Evolutionary conservation across 2,113 vertebrate genomes (phyloP).

Genomic region (Muntiacus muntjak): DNA sequence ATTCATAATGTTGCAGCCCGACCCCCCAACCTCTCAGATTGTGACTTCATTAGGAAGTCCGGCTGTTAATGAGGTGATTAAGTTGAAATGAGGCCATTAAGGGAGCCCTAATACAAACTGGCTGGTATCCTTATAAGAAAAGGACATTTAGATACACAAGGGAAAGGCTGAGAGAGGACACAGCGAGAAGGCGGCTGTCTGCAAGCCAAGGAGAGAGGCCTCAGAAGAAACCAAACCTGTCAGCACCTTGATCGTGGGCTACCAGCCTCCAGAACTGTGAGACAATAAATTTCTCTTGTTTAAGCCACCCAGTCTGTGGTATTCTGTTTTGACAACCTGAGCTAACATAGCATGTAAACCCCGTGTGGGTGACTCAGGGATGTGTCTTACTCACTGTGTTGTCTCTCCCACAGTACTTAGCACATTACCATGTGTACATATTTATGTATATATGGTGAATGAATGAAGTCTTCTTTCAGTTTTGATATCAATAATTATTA

Average conservation of each 20-base stretch:
- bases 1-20: neutral
- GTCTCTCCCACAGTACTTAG: neutral
- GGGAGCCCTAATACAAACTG: neutral
- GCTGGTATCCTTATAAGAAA: neutral
- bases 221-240: neutral
- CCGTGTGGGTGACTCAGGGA: neutral
- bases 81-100: neutral
- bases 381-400: neutral
- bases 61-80: neutral
- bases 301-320: neutral
- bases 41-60: neutral
- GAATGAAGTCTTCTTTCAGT: neutral
- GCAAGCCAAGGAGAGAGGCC: neutral
- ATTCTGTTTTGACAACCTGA: neutral
- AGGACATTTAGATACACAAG: neutral
- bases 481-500: conserved; percentile 3
- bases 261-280: neutral
- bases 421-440: neutral
- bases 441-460: conserved; percentile 5
- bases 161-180: neutral
- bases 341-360: neutral
- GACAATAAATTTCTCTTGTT: neutral
- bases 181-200: neutral
- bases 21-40: neutral
- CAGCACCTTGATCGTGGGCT: neutral